phyloP scores from a whole-genome alignment of 2,113 vertebrate species.

The Picathartes gymnocephalus region DNA sequence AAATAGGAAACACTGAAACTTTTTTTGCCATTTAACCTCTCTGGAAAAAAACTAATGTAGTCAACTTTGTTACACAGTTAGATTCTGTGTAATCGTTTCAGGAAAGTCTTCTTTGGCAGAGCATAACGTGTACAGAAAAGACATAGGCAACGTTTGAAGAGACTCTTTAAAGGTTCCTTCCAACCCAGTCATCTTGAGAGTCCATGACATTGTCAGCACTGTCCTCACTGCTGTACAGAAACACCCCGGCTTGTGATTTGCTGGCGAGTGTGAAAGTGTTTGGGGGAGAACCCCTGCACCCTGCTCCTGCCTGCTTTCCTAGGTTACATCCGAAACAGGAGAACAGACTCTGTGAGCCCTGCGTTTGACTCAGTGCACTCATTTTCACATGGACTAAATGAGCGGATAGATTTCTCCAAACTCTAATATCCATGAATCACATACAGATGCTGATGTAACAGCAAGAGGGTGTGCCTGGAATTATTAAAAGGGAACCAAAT shows the following conservation, averaged over 20 bases:
- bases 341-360: background rate
- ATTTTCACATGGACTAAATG: background rate
- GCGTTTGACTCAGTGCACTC: fast-evolving
- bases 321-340: background rate
- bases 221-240: background rate
- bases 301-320: background rate
- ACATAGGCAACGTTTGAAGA: fast-evolving
- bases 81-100: background rate
- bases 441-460: slow-evolving; percentile 28
- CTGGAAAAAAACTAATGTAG: background rate
- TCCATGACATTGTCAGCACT: background rate
- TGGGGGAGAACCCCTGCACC: background rate
- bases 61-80: background rate
- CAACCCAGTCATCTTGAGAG: background rate
- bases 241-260: background rate
- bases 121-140: background rate
- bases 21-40: background rate
- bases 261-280: fast-evolving
- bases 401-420: background rate
- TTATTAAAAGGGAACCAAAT: slow-evolving; percentile 35
- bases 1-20: background rate
- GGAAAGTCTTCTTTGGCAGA: background rate
- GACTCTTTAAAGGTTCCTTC: background rate
- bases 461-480: background rate
- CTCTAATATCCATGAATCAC: slow-evolving; percentile 25